Percentiles rank a stretch among this genome's conserved stretches.
These are phyloP conservation scores for Microplitis mediator DNA, from an alignment of 1,140 invertebrate genomes.

Conservation along the genomic window DNA sequence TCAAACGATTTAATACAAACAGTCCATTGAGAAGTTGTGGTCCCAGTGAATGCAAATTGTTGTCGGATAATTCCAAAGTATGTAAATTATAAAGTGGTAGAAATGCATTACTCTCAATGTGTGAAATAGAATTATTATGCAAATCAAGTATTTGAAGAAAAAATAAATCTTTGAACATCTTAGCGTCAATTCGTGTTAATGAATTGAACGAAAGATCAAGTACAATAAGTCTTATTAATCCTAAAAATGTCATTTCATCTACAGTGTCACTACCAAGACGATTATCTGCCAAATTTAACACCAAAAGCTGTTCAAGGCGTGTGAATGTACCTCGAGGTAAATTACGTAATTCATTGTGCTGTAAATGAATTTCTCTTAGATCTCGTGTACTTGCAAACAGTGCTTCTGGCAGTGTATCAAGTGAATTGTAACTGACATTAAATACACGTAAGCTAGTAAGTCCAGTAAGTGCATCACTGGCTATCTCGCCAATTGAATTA, in stretches of 20 bases:
- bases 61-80: conserved; percentile 83
- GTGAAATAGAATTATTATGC: conserved; percentile 84
- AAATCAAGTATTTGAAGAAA: conserved; percentile 87
- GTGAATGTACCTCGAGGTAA: conserved; percentile 82
- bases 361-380: conserved; percentile 81
- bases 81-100: conserved; percentile 85
- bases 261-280: conserved; percentile 81
- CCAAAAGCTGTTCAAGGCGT: conserved; percentile 79
- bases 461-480: conserved; percentile 76
- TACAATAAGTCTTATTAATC: conserved; percentile 81
- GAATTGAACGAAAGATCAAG: conserved; percentile 85
- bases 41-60: conserved; percentile 80
- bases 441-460: conserved; percentile 77
- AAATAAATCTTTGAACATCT: conserved; percentile 86
- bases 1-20: conserved; percentile 82
- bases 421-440: conserved; percentile 82
- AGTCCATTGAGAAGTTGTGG: conserved; percentile 83
- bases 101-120: conserved; percentile 86
- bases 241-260: conserved; percentile 81
- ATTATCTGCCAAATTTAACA: conserved; percentile 87
- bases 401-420: conserved; percentile 77
- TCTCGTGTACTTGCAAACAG: conserved; percentile 79
- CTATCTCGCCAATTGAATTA: conserved; percentile 82
- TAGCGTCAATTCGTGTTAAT: conserved; percentile 79
- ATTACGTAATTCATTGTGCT: conserved; percentile 80